phyloP scores from a whole-genome alignment of 2,888 invertebrate genomes.

The Adelphocoris suturalis region DNA sequence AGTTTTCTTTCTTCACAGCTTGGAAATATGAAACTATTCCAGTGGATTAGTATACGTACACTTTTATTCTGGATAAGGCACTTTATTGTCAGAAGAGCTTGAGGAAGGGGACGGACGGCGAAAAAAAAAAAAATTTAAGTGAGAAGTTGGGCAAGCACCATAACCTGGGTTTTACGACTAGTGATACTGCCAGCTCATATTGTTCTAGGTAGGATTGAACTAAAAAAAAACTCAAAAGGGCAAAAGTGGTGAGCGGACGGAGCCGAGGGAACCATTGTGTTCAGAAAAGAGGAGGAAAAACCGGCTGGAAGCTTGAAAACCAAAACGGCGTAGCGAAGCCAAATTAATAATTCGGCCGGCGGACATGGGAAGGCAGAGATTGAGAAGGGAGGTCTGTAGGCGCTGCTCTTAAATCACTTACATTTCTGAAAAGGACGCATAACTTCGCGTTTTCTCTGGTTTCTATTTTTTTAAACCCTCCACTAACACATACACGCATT shows the following conservation, averaged over 20 bases:
- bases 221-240: conserved; percentile 10
- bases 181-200: conserved; percentile 49
- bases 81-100: background rate
- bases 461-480: conserved; percentile 31
- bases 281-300: background rate
- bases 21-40: conserved; percentile 7
- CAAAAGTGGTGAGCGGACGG: conserved; percentile 30
- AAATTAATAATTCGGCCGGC: conserved; percentile 19
- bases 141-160: conserved; percentile 44
- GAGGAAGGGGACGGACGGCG: background rate
- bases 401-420: conserved; percentile 34
- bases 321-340: conserved; percentile 33
- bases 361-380: conserved; percentile 33
- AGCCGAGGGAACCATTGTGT: background rate
- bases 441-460: conserved; percentile 12
- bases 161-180: conserved; percentile 52
- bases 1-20: background rate
- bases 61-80: conserved; percentile 3
- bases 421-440: conserved; percentile 30
- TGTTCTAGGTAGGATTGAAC: conserved; percentile 53
- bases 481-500: background rate
- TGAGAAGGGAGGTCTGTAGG: conserved; percentile 40
- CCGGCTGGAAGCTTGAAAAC: conserved; percentile 12
- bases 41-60: background rate
- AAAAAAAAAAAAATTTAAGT: conserved; percentile 31